phyloP scores from a whole-genome alignment of 2,797 vertebrate species.

The Gallirallus australis region DNA sequence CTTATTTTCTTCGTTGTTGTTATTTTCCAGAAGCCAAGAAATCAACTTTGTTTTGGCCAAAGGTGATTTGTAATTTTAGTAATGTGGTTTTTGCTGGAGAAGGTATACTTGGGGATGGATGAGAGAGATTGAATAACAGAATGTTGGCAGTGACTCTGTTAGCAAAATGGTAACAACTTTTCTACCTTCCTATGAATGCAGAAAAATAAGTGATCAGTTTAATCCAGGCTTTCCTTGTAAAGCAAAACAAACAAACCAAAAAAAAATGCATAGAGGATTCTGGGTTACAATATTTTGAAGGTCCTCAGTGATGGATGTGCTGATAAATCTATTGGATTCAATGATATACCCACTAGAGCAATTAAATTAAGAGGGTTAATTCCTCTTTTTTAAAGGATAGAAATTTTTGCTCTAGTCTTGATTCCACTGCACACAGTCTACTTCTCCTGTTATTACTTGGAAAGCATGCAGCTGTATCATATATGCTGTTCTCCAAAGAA shows the following conservation, averaged over 20 bases:
- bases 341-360: not conserved
- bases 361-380: not conserved
- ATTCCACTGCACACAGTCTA: not conserved
- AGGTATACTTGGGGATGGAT: not conserved
- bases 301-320: not conserved
- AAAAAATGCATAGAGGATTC: not conserved
- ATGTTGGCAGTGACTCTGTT: not conserved
- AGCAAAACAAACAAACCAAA: not conserved
- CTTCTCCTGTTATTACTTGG: not conserved
- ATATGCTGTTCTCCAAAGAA: not conserved
- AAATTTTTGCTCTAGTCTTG: not conserved
- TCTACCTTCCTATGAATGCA: not conserved
- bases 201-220: not conserved
- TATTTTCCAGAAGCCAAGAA: conserved; percentile 3
- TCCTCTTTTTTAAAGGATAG: not conserved
- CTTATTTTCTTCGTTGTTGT: conserved; percentile 49
- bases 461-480: not conserved
- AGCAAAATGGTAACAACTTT: not conserved
- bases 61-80: not conserved
- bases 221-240: not conserved
- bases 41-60: not conserved
- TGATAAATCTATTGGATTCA: not conserved
- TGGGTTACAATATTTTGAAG: not conserved
- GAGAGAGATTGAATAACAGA: not conserved
- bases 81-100: not conserved